Conservation (phyloP, 2,113 vertebrate genomes). For the Aspidoscelis tigris region DNA sequence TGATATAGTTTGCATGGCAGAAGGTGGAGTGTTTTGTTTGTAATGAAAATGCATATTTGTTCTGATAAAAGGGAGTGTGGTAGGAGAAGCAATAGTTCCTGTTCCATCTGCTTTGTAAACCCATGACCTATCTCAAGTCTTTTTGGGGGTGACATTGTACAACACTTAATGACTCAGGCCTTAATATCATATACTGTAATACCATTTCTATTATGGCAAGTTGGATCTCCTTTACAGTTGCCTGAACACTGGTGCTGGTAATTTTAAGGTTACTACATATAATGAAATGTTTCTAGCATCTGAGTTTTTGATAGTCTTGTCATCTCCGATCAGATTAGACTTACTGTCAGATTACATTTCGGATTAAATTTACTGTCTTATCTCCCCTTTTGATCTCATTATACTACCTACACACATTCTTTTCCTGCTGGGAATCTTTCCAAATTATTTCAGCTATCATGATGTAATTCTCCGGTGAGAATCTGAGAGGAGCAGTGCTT, state of each 20-base stretch:
- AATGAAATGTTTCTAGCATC: not conserved
- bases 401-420: not conserved
- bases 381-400: conserved; percentile 28
- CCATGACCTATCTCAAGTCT: too few relatives aligned
- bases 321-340: conserved; percentile 1
- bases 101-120: too few relatives aligned
- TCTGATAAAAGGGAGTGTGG: too few relatives aligned
- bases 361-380: conserved; percentile 5
- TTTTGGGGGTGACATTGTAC: too few relatives aligned
- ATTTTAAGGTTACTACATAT: not conserved
- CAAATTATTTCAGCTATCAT: conserved; percentile 32
- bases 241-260: not conserved
- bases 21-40: too few relatives aligned
- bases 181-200: too few relatives aligned
- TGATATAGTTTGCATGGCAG: too few relatives aligned
- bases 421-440: conserved; percentile 27
- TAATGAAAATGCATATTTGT: too few relatives aligned
- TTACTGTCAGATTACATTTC: not conserved
- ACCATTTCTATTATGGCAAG: too few relatives aligned
- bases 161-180: too few relatives aligned
- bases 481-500: not conserved
- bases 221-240: not conserved
- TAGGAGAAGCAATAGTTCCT: too few relatives aligned
- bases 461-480: conserved; percentile 18
- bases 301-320: conserved; percentile 12